Base-by-base conservation (phyloP, 2,113 vertebrate species). In the Megaceryle maxima region DNA sequence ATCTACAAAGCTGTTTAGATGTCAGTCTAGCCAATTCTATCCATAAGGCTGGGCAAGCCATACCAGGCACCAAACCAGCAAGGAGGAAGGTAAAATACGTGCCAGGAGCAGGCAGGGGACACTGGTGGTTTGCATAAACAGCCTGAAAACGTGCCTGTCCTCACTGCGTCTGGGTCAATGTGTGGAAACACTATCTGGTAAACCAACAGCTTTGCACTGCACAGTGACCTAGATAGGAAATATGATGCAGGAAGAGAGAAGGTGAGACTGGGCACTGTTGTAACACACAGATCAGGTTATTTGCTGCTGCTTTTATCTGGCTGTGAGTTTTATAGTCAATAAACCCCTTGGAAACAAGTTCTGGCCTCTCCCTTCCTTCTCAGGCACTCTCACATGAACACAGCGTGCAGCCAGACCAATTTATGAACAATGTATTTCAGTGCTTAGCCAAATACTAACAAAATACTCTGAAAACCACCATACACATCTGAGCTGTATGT, bases 181-280 rank as follows among this genome's bases (percentile, higher is more conserved):
- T 53, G 83, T 66, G 59, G 96, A 96, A 96, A 95, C 89, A 50
- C 66, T 90, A 90, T 64, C 89, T 91, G 70, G 62, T 82, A 84
- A 87, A 94, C 90, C 87, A 91, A 87, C 93, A 81, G 87, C 67
- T 63, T 85, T 5, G 5, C 11, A 8, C 67, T 87, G 74, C 57
- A 73, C 43, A 28, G 87, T 87, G 95, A 97, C 94, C 96, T 91
- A 94, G 84, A 97, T 95, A 95, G 91, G 89, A 95, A 96, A 94
- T 24, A 72, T 1, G 5, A 85, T 83, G 89, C 84, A 91, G 69
- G 78, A 83, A 92, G 74, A 55, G 76, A 86, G 87, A 84, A 64
- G 78, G 66, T 91, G 81, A 96, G 73, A 89, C 74, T 78, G 19
- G 43, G 62, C 21, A 29, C 29, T 76, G 80, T 56, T 82, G 62